Percentiles rank a stretch among this genome's conserved stretches.
Conservation (phyloP, 30 jellyfish, hydroid and myxozoan species). For the Clytia hemisphaerica region DNA sequence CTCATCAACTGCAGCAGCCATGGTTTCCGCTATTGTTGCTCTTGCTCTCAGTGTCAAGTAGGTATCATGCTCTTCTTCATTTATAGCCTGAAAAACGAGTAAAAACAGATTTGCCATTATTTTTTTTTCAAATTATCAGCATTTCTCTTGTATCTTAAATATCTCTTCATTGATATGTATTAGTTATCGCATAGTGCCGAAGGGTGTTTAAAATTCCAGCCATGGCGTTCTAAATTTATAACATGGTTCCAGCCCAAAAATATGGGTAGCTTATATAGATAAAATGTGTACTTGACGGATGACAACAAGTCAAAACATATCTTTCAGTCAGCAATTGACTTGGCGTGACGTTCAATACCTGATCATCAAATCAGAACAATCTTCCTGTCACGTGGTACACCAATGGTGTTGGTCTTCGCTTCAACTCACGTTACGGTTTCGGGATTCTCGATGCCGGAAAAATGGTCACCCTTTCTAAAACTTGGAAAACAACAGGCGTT, state of each 20-base stretch:
- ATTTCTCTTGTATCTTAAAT: no score
- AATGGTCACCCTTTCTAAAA: not conserved
- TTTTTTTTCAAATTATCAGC: not conserved
- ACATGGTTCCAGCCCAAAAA: no score
- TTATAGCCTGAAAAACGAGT: no score
- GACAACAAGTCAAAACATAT: no score
- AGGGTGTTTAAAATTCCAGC: no score
- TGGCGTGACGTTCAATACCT: conserved; percentile 5
- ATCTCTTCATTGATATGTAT: no score
- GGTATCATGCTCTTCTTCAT: not conserved
- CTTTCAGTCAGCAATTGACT: not conserved
- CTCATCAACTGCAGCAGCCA: not conserved
- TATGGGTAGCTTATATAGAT: no score
- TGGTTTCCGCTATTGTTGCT: not conserved
- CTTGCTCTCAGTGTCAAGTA: conserved; percentile 1
- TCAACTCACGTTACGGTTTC: conserved; percentile 1
- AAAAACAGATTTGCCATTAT: not conserved
- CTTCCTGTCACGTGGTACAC: not conserved
- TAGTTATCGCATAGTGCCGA: no score
- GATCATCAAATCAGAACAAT: conserved; percentile 3
- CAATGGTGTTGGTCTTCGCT: conserved; percentile 11
- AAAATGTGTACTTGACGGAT: no score
- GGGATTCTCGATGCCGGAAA: not conserved
- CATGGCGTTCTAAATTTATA: no score
- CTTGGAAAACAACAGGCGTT: not conserved